These are phyloP conservation scores for Flexamia atlantica DNA, from an alignment of 2,888 invertebrate species.

Conservation along the genomic window DNA sequence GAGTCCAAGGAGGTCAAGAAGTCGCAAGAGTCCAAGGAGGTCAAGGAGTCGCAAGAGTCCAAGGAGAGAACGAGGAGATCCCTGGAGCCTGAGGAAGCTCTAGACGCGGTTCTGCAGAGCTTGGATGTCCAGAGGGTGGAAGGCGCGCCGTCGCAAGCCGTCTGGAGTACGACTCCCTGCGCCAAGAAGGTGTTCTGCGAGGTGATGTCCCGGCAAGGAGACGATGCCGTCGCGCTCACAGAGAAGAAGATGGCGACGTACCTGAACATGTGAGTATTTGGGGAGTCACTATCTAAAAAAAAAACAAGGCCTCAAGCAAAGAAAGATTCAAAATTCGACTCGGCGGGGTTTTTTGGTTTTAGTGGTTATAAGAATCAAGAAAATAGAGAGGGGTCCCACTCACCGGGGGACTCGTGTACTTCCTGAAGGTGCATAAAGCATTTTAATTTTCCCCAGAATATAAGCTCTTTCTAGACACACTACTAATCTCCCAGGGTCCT, in stretches of 20 bases:
- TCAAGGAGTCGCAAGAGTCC: background rate
- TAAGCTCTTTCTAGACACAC: too few relatives aligned
- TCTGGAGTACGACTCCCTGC: conserved; percentile 88
- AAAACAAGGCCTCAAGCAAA: too few relatives aligned
- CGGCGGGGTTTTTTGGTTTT: too few relatives aligned
- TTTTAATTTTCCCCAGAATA: too few relatives aligned
- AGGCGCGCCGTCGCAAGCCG: conserved; percentile 73
- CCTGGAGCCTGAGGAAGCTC: conserved; percentile 71
- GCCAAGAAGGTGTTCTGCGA: conserved; percentile 88
- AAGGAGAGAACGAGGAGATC: conserved; percentile 27
- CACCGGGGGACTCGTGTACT: too few relatives aligned
- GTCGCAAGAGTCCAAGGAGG: conserved; percentile 18
- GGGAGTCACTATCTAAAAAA: too few relatives aligned
- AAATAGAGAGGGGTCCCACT: too few relatives aligned
- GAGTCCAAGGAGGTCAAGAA: conserved; percentile 17
- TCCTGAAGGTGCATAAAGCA: too few relatives aligned
- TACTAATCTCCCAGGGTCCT: too few relatives aligned
- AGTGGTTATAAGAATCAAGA: too few relatives aligned
- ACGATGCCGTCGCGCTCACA: conserved; percentile 85
- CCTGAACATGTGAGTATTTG: conserved; percentile 85
- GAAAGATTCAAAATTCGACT: too few relatives aligned
- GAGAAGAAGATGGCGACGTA: conserved; percentile 89
- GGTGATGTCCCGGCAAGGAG: conserved; percentile 83
- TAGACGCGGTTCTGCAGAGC: conserved; percentile 71
- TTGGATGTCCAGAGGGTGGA: conserved; percentile 71